Evolutionary conservation across 2,888 invertebrate genomes (phyloP).

Genomic region (Campopleginae sp.): DNA sequence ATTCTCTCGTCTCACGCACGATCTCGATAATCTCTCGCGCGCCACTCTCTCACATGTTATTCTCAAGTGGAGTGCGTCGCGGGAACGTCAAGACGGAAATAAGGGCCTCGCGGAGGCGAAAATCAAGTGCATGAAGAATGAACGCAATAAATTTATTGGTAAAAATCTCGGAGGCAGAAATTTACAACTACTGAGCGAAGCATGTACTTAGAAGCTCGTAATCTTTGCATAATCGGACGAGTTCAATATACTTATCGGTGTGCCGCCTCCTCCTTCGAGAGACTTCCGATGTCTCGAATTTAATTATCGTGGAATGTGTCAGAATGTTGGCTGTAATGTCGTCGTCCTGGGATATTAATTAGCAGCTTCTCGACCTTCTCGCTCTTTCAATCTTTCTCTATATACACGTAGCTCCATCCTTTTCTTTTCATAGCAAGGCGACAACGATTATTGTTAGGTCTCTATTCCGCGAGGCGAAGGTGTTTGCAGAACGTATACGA

Average conservation of each 20-base stretch:
- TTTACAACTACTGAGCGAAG: background rate
- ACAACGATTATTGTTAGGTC: slow-evolving; percentile 66
- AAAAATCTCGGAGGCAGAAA: background rate
- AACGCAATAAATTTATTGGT: background rate
- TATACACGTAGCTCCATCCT: background rate
- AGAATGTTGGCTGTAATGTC: slow-evolving; percentile 21
- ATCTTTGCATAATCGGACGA: background rate
- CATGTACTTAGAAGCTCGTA: background rate
- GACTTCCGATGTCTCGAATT: slow-evolving; percentile 21
- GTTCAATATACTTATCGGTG: background rate
- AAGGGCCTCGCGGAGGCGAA: background rate
- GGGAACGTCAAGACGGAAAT: background rate
- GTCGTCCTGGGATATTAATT: slow-evolving; percentile 61
- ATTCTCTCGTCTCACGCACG: slow-evolving; percentile 26
- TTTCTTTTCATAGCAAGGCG: background rate
- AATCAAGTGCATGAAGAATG: background rate
- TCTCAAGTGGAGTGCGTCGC: slow-evolving; percentile 24
- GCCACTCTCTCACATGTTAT: slow-evolving; percentile 25
- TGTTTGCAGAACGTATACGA: slow-evolving; percentile 25
- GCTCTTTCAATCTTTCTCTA: background rate
- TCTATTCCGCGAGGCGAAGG: slow-evolving; percentile 54
- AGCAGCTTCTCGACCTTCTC: slow-evolving; percentile 28
- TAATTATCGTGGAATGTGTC: slow-evolving; percentile 30
- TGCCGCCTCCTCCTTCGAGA: background rate
- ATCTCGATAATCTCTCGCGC: slow-evolving; percentile 40